Base-by-base conservation (phyloP, 2,113 vertebrate species). In the Genyomyrus donnyi region DNA sequence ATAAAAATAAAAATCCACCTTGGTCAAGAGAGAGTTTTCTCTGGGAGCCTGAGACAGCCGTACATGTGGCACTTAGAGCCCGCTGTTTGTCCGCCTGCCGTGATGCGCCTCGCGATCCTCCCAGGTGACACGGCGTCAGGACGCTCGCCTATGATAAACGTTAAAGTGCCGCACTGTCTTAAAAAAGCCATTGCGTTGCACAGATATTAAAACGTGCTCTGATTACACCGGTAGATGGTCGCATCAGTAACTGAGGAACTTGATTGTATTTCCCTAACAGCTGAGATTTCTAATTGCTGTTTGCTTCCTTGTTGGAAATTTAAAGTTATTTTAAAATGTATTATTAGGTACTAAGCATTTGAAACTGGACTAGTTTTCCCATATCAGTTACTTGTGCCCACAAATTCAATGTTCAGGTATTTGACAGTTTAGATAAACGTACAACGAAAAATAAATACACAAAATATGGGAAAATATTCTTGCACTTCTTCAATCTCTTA, bases 91-190 rank as follows among this genome's bases (percentile, higher is more conserved):
- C 89, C 80, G 50, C 89, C 92, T 91, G 88, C 93, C 90, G 93
- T 93, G 92, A 84, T 84, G 90, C 89, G 89, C 89, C 91, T 91
- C 90, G 91, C 92, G 88, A 91, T 89, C 91, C 91, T 90, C 88
- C 89, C 21, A 89, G 93, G 85, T 93, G 90, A 88, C 92, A 93
- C 93, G 93, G 93, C 53, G 52, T 86, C 89, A 24, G 53, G 45
- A 86, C 83, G 77, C 52, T 21, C 42, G 46, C 62, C 8, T 53
- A 70, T 35, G 70, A 89, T 89, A 83, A 80, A 89, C 35, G 70
- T 83, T 89, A 66, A 88, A 62, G 39, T 83, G 48, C 45, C 31
- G 62, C 74, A 27, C 66, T 74, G 83, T 85, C 45, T 85, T 24
- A 48, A 85, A 85, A 66, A 85, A 85, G 45, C 39, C 83, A 48